Evolutionary conservation across 2,113 vertebrate species (phyloP).

Genomic region (Sitta europaea): DNA sequence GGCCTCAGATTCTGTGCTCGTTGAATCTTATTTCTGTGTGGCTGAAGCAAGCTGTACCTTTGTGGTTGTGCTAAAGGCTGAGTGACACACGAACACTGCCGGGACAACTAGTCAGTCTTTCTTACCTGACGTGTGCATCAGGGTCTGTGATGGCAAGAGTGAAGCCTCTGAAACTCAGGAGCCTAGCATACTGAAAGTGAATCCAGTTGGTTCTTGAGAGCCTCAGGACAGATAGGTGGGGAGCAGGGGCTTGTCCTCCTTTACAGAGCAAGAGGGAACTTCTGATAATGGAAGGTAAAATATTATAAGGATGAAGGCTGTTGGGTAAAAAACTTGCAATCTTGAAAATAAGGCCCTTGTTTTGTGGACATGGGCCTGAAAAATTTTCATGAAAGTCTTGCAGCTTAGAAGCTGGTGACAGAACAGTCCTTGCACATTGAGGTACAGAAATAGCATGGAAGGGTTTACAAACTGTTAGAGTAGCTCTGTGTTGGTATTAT

Average conservation of each 20-base stretch:
- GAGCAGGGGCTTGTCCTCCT: accelerated
- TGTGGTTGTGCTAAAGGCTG: background rate
- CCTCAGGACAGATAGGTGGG: background rate
- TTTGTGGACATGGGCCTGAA: background rate
- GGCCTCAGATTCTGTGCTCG: background rate
- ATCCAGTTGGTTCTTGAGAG: accelerated
- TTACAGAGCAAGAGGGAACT: background rate
- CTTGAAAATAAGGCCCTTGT: background rate
- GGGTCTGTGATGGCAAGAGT: background rate
- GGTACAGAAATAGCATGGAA: background rate
- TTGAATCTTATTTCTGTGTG: accelerated
- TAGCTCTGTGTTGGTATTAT: background rate
- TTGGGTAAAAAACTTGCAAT: background rate
- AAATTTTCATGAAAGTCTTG: background rate
- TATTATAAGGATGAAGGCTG: accelerated
- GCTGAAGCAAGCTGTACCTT: background rate
- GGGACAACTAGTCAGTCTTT: accelerated
- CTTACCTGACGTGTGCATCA: accelerated
- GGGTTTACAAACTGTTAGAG: background rate
- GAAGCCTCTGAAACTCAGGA: background rate
- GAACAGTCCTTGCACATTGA: accelerated
- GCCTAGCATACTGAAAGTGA: background rate
- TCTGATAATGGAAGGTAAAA: background rate
- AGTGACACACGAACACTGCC: background rate
- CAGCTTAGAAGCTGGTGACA: background rate